Base-by-base conservation (phyloP, 2,888 invertebrate genomes). In the Noctua fimbriata region DNA sequence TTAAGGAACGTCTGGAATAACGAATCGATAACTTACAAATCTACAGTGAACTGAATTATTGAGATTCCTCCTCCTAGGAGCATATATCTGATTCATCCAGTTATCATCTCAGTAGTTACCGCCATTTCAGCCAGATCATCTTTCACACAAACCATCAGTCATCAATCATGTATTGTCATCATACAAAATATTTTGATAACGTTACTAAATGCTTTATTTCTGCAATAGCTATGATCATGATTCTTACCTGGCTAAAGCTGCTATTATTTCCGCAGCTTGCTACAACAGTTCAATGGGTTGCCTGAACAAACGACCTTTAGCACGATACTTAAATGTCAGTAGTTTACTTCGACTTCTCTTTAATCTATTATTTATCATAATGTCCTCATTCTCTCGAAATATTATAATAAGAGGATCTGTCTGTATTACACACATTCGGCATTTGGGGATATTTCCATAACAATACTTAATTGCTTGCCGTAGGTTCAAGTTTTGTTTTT, bases 321-420 rank as follows among this genome's bases (percentile, higher is more conserved):
- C 49, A 21, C 44, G 1, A 32, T 16, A 41, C 41, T 65, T 74
- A 86, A 83, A 83, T 86, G 83, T 58, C 83, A 83, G 41, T 14
- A n/a, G 55, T 58, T 47, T 2, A 49, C 44, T 75, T 47, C 63
- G n/a, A 44, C n/a, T 32, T 7, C 7, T 21, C 21, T 36, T n/a
- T n/a, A 67, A 44, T 55, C 18, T 66, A 44, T n/a, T 49, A 32
- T 36, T 36, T 79, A 49, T 24, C 4, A 65, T 24, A 79, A 58
- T 66, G 36, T 66, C 47, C 18, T 41, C 55, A 70, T 66, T 32
- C 28, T 63, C 2, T 49, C 28, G 12, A 36, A 77, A 63, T 36
- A 36, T 0, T 55, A 7, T 52, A 47, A 47, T 79, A 21, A 36
- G 21, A 28, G 5, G 16, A 36, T 60, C 14, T 1, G 67, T 60